phyloP scores from a whole-genome alignment of 2,888 invertebrate species.

The Oscheius sp. region DNA sequence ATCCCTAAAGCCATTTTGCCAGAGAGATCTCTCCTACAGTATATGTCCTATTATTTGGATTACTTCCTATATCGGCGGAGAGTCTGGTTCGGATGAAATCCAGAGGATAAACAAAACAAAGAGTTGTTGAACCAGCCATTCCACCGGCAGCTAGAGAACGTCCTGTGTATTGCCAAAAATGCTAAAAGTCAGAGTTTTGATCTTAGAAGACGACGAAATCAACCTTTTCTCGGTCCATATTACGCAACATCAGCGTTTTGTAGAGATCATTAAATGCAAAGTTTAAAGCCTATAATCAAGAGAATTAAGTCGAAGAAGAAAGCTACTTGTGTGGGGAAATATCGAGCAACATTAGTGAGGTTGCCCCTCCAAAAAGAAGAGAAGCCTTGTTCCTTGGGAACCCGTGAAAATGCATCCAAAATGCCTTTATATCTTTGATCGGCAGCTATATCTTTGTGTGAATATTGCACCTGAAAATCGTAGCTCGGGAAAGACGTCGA shows the following conservation, averaged over 20 bases:
- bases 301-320: no score
- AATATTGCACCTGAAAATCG: conserved; percentile 58
- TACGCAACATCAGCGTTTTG: conserved; percentile 45
- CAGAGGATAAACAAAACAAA: conserved; percentile 58
- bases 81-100: conserved; percentile 56
- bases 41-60: conserved; percentile 42
- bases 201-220: background rate
- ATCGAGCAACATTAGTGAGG: conserved; percentile 52
- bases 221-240: conserved; percentile 45
- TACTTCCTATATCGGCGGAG: conserved; percentile 52
- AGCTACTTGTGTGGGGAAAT: conserved; percentile 53
- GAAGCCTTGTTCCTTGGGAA: conserved; percentile 56
- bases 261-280: conserved; percentile 61
- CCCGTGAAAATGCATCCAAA: conserved; percentile 52
- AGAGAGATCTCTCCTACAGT: no score
- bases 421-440: conserved; percentile 53
- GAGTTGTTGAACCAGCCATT: conserved; percentile 53
- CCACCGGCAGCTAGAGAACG: conserved; percentile 52
- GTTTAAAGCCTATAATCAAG: conserved; percentile 42
- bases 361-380: conserved; percentile 58
- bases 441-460: conserved; percentile 52
- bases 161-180: conserved; percentile 44
- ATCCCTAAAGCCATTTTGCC: conserved; percentile 44
- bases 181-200: conserved; percentile 35
- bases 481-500: background rate